phyloP scores from a whole-genome alignment of 2,888 invertebrate genomes.

The Microplitis deprimator region DNA sequence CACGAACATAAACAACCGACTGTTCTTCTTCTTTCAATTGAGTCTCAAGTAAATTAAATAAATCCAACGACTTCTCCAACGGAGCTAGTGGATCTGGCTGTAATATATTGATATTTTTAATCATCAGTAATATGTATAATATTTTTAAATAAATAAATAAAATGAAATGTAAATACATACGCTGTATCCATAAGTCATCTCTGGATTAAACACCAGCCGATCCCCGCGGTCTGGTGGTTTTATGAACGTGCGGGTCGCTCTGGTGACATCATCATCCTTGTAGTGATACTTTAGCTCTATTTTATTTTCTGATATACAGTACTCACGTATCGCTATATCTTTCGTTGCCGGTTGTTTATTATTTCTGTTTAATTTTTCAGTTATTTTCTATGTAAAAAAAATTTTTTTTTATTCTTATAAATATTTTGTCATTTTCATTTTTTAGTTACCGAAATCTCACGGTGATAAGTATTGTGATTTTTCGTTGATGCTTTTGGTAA shows the following conservation, averaged over 20 bases:
- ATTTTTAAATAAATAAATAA: conserved; percentile 18
- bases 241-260: conserved; percentile 77
- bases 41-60: conserved; percentile 77
- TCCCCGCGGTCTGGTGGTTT: conserved; percentile 82
- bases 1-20: conserved; percentile 74
- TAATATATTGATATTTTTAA: conserved; percentile 12
- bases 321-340: conserved; percentile 79
- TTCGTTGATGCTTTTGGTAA: conserved; percentile 45
- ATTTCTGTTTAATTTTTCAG: conserved; percentile 78
- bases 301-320: conserved; percentile 76
- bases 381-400: conserved; percentile 72
- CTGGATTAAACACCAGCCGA: conserved; percentile 77
- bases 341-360: conserved; percentile 73
- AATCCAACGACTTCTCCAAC: conserved; percentile 76
- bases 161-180: conserved; percentile 65
- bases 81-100: conserved; percentile 78
- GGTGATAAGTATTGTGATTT: conserved; percentile 48
- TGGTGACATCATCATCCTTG: conserved; percentile 75
- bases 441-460: conserved; percentile 55
- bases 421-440: not conserved
- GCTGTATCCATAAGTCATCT: conserved; percentile 78
- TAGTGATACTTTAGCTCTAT: conserved; percentile 79
- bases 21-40: conserved; percentile 78
- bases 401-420: conserved; percentile 8
- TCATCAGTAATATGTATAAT: not conserved